Conservation (phyloP, 2,797 vertebrate species). For the Muscicapa comitata region DNA sequence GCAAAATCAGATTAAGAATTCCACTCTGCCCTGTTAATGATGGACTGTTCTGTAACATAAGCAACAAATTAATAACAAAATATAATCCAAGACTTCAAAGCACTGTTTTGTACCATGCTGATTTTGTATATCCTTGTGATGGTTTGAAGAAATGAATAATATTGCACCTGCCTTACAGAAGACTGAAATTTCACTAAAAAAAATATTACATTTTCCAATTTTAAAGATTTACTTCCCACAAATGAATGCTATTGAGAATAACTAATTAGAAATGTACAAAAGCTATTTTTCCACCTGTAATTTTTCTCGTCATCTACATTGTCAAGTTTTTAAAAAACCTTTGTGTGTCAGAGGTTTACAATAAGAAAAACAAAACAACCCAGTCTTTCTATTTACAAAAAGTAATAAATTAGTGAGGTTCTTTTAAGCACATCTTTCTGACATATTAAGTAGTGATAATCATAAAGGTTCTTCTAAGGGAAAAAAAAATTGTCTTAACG, state of each 20-base stretch:
- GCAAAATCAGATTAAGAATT: neutral
- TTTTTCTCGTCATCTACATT: neutral
- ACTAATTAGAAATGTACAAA: constrained; percentile 2
- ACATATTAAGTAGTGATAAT: neutral
- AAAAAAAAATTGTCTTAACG: neutral
- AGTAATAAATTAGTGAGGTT: constrained; percentile 31
- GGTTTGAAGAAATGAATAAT: neutral
- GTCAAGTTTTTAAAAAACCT: neutral
- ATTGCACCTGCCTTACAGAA: constrained; percentile 6
- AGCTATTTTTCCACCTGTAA: neutral
- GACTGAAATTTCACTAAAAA: constrained; percentile 16
- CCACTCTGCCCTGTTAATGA: neutral
- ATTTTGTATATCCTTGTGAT: neutral
- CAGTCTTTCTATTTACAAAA: constrained; percentile 22
- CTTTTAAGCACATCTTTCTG: neutral
- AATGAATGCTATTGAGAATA: neutral
- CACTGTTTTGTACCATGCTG: neutral
- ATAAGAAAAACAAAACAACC: neutral
- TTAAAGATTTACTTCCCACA: neutral
- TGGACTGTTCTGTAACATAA: neutral
- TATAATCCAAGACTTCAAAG: neutral
- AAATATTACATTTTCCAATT: neutral
- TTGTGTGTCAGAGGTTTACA: neutral
- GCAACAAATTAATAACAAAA: neutral
- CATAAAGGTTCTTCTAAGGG: neutral